A percentile compares a stretch with the other conserved stretches of the same genome.
These are phyloP conservation scores for Urocynchramus pylzowi DNA, from an alignment of 2,113 vertebrate species.

Conservation along the genomic window DNA sequence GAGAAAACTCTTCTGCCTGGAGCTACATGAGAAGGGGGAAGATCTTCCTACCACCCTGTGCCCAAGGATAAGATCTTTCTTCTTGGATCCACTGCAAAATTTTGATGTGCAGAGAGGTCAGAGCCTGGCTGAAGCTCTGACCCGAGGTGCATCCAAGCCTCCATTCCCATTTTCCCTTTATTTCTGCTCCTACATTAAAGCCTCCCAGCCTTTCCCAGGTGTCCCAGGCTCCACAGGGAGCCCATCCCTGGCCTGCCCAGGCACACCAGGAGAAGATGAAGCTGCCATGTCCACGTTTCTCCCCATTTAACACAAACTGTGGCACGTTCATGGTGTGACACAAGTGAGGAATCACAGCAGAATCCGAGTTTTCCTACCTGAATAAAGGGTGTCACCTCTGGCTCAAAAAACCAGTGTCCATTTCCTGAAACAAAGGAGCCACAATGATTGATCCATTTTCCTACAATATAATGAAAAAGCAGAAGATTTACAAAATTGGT, in stretches of 20 bases:
- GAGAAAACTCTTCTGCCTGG: neutral
- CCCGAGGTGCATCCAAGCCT: neutral
- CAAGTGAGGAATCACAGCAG: neutral
- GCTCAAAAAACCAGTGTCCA: neutral
- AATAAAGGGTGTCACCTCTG: neutral
- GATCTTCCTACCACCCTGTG: neutral
- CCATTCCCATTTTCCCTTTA: neutral
- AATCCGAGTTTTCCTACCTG: neutral
- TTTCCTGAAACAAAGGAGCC: neutral
- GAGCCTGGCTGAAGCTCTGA: neutral
- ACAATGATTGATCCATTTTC: neutral
- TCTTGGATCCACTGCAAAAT: neutral
- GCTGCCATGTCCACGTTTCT: neutral
- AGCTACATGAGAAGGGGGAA: neutral
- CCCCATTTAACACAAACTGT: neutral
- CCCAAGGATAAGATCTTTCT: neutral
- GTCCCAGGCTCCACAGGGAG: neutral
- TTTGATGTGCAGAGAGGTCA: neutral
- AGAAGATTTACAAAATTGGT: neutral
- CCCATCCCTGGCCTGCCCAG: neutral
- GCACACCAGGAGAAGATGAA: neutral
- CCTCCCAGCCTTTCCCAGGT: neutral
- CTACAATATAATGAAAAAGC: neutral
- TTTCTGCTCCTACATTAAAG: neutral
- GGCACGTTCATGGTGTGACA: neutral